Evolutionary conservation across 2,888 invertebrate genomes (phyloP), one percentile per base, ranked within the genome.

Genomic region (Synanthedon myopaeformis): DNA sequence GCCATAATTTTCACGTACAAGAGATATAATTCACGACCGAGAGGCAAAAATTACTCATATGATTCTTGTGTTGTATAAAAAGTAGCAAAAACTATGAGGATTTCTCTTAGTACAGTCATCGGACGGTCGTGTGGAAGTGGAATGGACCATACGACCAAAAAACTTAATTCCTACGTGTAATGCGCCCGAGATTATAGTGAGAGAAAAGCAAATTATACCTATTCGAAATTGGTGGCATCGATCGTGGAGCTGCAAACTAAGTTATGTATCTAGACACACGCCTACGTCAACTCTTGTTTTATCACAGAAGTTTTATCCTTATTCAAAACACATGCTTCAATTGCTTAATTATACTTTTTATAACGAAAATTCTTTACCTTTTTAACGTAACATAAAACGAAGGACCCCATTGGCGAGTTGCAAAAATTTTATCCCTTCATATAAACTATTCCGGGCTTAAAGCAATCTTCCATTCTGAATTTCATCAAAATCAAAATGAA

Each of bases 161-260:
- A 71, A 72, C 63, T 64, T 55, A 54, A 64, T 65, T 70, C 72
- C 72, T 70, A 74, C 74, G 64, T 72, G 68, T 79, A 80, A 82
- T 82, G 74, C 69, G 67, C 63, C 70, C 71, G 67, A 79, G 72
- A 83, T 82, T 82, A 79, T 68, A 79, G 73, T 71, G 73, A 70
- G 67, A 35, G 69, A 65, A 62, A 65, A 67, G 66, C 69, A 75
- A 81, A 82, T 81, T 81, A 76, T 69, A 70, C 76, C 35, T 72
- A 76, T 72, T 67, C 72, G 77, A 72, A 65, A 75, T 71, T 72
- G 70, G 70, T 69, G 72, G 72, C 68, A 74, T 73, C 75, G 75
- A 74, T 71, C 74, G 70, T 68, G 57, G 65, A 66, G 68, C 62
- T 72, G 67, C 74, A 75, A 23, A 59, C 65, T 57, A 55, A 68